Evolutionary conservation across 1,140 invertebrate genomes (phyloP).

Genomic region (Drosophila nebulosa): DNA sequence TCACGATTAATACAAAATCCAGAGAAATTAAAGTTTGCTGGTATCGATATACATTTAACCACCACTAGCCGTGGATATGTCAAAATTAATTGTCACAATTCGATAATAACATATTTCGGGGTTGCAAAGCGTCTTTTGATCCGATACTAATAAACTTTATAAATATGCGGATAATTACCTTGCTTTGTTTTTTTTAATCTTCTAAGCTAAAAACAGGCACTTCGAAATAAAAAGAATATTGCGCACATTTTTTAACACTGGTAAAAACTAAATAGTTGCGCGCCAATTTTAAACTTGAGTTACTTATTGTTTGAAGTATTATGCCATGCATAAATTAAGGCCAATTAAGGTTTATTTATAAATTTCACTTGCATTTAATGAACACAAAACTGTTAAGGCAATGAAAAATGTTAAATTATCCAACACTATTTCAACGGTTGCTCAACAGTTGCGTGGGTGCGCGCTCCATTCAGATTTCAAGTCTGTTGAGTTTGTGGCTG

Average conservation of each 20-base stretch:
- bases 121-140: not conserved
- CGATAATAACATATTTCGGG: not conserved
- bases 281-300: not conserved
- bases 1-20: not conserved
- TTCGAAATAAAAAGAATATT: no score
- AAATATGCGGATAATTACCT: no score
- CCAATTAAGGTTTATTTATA: no score
- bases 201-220: not conserved
- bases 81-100: not conserved
- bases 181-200: not conserved
- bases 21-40: not conserved
- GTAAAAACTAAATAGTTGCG: not conserved
- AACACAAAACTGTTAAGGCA: no score
- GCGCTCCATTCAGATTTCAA: not conserved
- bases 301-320: not conserved
- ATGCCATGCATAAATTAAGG: not conserved
- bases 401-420: no score
- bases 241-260: not conserved
- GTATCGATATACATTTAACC: not conserved
- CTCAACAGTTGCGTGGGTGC: not conserved
- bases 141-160: no score
- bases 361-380: not conserved
- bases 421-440: not conserved
- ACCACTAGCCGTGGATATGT: not conserved
- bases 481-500: slow-evolving; percentile 12